Conservation (phyloP, 2,113 vertebrate genomes). For the Melospiza georgiana region DNA sequence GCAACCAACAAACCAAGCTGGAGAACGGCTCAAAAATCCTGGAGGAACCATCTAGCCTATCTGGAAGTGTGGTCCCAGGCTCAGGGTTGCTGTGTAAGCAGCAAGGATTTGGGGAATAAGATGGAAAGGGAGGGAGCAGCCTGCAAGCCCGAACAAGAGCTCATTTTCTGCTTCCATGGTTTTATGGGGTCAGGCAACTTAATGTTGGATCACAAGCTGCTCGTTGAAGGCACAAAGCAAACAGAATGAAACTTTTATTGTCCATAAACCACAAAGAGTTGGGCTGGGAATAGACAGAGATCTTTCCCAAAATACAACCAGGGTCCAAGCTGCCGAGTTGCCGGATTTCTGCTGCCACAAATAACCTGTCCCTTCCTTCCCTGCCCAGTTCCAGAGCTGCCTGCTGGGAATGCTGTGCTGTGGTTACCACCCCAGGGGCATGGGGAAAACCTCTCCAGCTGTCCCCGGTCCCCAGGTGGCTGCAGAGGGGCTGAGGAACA, state of each 20-base stretch:
- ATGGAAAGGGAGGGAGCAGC: not conserved
- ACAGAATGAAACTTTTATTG: not conserved
- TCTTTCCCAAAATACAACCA: not conserved
- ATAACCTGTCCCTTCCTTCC: not conserved
- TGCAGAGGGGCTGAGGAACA: not conserved
- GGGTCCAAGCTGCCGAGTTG: fast-evolving
- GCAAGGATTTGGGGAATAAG: not conserved
- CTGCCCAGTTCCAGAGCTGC: constrained; percentile 68
- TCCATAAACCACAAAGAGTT: not conserved
- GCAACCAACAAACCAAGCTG: not conserved
- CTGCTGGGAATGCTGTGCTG: constrained; percentile 63
- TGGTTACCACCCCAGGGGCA: not conserved
- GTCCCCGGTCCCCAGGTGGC: fast-evolving
- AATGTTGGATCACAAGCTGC: not conserved
- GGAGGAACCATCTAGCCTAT: not conserved
- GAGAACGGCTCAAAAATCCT: not conserved
- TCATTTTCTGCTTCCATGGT: not conserved
- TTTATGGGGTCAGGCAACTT: constrained; percentile 22
- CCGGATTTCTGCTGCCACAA: not conserved
- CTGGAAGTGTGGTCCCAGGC: not conserved
- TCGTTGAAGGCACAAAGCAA: not conserved
- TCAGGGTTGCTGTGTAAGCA: not conserved
- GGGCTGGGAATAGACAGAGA: not conserved
- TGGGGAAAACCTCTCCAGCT: not conserved
- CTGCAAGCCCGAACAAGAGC: fast-evolving